phyloP scores from a whole-genome alignment of 2,888 invertebrate species.

The Kryphioiulus occultus region DNA sequence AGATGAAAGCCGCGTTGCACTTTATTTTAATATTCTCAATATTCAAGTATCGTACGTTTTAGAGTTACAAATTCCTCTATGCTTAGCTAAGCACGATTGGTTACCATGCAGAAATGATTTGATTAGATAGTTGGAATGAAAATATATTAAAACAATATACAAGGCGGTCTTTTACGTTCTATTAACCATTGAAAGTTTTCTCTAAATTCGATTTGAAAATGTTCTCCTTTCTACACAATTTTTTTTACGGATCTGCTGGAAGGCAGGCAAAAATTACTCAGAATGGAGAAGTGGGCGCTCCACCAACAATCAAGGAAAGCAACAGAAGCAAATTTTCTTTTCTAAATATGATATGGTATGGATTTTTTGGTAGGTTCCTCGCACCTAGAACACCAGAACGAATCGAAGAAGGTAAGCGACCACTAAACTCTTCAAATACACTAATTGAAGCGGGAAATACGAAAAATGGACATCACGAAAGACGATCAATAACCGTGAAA shows the following conservation, averaged over 20 bases:
- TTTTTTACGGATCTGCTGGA: not conserved
- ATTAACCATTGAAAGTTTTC: not conserved
- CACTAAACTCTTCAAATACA: too few species aligned
- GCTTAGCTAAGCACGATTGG: too few species aligned
- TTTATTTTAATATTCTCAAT: not conserved
- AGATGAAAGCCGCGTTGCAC: too few species aligned
- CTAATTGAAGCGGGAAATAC: not conserved
- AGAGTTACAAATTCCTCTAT: too few species aligned
- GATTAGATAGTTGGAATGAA: not conserved
- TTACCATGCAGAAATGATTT: not conserved
- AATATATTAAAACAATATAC: not conserved
- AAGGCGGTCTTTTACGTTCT: not conserved
- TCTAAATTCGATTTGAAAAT: not conserved
- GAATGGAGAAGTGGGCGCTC: not conserved
- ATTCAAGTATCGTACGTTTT: not conserved
- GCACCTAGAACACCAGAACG: not conserved
- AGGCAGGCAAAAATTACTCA: not conserved
- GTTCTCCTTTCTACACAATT: not conserved
- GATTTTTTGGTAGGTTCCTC: not conserved
- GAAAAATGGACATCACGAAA: too few species aligned
- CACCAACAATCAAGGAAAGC: not conserved
- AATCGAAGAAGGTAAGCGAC: not conserved
- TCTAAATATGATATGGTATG: conserved; percentile 10
- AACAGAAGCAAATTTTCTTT: not conserved
- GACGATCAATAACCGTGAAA: not conserved